Conservation (phyloP, 2,797 vertebrate genomes). For the Pseudochirops cupreus region DNA sequence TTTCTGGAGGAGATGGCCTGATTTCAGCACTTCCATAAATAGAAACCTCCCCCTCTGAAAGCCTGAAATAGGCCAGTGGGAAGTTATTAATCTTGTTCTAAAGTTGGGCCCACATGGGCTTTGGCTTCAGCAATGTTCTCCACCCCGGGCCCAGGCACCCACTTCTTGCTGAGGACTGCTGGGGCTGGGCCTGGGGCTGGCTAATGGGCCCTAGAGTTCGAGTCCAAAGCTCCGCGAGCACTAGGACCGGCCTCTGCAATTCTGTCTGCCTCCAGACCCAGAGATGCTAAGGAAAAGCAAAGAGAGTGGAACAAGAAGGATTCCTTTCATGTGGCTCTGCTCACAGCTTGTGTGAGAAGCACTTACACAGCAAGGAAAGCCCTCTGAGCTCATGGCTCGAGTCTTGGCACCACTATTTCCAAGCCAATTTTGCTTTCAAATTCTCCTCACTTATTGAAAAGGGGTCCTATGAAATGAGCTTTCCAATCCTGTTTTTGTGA, state of each 20-base stretch:
- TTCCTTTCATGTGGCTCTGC: not conserved
- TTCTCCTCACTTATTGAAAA: not conserved
- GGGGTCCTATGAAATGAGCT: not conserved
- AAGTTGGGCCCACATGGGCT: not conserved
- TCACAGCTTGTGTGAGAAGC: not conserved
- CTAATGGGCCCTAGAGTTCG: not conserved
- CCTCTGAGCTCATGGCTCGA: accelerated
- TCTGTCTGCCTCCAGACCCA: not conserved
- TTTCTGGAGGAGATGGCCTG: not conserved
- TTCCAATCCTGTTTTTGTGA: not conserved
- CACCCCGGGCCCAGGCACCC: not conserved
- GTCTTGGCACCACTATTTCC: not conserved
- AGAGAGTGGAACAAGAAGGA: accelerated
- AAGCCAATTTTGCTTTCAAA: not conserved
- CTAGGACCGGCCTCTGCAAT: not conserved
- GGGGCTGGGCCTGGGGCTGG: not conserved
- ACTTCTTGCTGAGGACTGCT: not conserved
- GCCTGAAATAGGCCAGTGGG: not conserved
- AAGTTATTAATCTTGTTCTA: not conserved
- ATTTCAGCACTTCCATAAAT: not conserved
- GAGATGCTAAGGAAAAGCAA: not conserved
- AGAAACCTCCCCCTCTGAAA: not conserved
- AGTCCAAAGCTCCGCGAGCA: not conserved
- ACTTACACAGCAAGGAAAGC: not conserved
- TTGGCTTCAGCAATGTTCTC: not conserved